A percentile compares a stretch with the other conserved stretches of the same genome.
These are phyloP conservation scores for Nymphalis c-album DNA, from an alignment of 2,888 invertebrate genomes.

Conservation along the genomic window DNA sequence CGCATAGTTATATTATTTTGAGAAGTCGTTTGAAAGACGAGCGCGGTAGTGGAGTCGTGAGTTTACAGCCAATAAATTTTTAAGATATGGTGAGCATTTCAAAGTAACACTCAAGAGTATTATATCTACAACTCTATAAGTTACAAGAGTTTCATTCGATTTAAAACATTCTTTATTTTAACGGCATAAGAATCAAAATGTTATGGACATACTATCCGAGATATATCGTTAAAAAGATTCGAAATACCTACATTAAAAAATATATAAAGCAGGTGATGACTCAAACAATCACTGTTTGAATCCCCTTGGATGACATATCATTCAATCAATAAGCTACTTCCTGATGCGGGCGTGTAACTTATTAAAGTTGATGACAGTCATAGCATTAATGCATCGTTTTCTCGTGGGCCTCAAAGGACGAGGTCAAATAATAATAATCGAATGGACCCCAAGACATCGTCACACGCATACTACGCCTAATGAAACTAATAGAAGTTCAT, in stretches of 20 bases:
- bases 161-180: conserved; percentile 9
- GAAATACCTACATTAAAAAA: background rate
- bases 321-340: conserved; percentile 74
- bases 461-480: conserved; percentile 58
- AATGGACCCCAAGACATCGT: conserved; percentile 54
- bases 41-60: conserved; percentile 50
- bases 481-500: conserved; percentile 65
- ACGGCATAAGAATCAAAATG: background rate
- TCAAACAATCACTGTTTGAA: conserved; percentile 54
- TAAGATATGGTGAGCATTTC: conserved; percentile 54
- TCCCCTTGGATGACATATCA: conserved; percentile 58
- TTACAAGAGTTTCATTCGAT: background rate
- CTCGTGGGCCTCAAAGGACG: conserved; percentile 68
- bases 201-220: background rate
- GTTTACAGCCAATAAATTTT: conserved; percentile 62
- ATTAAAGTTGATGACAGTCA: conserved; percentile 73
- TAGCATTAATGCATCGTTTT: conserved; percentile 65
- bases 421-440: conserved; percentile 68
- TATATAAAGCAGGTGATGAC: conserved; percentile 42
- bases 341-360: conserved; percentile 75
- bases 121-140: conserved; percentile 20
- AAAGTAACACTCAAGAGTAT: conserved; percentile 44
- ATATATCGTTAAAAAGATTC: conserved; percentile 1
- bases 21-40: conserved; percentile 52
- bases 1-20: conserved; percentile 53